A percentile compares a stretch with the other conserved stretches of the same genome.
These are phyloP conservation scores for Eueremaeus valkanovi DNA, from an alignment of 2,888 invertebrate species.

Conservation along the genomic window DNA sequence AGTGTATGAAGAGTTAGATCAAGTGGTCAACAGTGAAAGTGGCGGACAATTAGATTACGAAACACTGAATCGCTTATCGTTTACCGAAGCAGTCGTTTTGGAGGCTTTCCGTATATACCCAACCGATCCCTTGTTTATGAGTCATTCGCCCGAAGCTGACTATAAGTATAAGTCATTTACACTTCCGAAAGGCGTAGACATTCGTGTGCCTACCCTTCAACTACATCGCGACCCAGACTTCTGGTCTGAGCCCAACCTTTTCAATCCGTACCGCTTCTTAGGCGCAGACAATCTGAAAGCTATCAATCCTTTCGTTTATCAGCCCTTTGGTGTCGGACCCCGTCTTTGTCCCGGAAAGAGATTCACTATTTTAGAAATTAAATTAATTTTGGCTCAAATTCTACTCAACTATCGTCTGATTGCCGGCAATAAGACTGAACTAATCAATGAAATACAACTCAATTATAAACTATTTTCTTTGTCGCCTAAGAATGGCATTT, in stretches of 20 bases:
- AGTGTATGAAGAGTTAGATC: not conserved
- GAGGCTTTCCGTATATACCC: conserved; percentile 45
- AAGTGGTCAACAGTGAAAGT: not conserved
- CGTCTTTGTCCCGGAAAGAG: conserved; percentile 45
- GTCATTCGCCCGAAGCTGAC: conserved; percentile 39
- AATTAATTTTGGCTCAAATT: conserved; percentile 38
- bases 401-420: not conserved
- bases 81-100: conserved; percentile 43
- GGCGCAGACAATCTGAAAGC: not conserved
- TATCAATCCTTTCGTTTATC: conserved; percentile 35
- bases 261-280: conserved; percentile 48
- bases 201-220: conserved; percentile 47
- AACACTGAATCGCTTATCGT: conserved; percentile 40
- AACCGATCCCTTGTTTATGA: conserved; percentile 45
- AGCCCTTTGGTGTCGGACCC: conserved; percentile 46
- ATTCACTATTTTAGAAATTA: conserved; percentile 45
- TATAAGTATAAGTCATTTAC: conserved; percentile 35
- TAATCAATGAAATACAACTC: conserved; percentile 13
- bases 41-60: conserved; percentile 45
- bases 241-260: conserved; percentile 48
- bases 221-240: conserved; percentile 48
- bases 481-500: conserved; percentile 29
- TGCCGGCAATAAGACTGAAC: not conserved
- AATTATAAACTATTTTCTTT: conserved; percentile 21
- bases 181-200: conserved; percentile 46